These are phyloP conservation scores for Mongoloraphidia duomilia DNA, from an alignment of 2,888 invertebrate genomes.

Conservation along the genomic window DNA sequence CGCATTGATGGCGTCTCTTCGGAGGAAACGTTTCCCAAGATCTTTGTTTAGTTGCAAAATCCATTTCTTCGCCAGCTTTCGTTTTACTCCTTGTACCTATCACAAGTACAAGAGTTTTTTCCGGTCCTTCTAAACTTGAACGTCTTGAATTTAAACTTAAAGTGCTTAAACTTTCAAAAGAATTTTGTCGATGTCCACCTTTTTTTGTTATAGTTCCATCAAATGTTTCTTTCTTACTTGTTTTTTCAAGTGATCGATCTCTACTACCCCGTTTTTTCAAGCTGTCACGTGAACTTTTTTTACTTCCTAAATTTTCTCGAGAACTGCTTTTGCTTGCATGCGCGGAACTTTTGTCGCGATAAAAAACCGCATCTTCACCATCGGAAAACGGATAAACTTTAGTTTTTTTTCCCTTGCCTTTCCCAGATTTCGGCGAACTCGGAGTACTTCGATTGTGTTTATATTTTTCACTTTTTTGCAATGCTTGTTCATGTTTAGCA, in stretches of 20 bases:
- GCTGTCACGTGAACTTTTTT: too few species aligned
- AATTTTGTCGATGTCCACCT: constrained; percentile 24
- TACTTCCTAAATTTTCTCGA: neutral
- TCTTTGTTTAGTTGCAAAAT: constrained; percentile 40
- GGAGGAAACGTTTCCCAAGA: constrained; percentile 51
- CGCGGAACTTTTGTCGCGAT: constrained; percentile 25
- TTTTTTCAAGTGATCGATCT: neutral
- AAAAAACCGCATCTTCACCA: constrained; percentile 39
- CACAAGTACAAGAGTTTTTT: constrained; percentile 38
- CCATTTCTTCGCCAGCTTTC: constrained; percentile 7
- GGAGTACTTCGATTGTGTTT: constrained; percentile 4
- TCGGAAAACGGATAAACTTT: constrained; percentile 41
- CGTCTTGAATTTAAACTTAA: constrained; percentile 36
- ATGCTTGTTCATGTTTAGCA: too few species aligned
- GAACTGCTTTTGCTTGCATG: neutral
- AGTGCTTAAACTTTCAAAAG: constrained; percentile 40
- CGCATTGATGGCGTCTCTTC: constrained; percentile 20
- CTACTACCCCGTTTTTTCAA: too few species aligned
- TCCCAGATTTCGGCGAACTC: constrained; percentile 13
- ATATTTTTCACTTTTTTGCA: constrained; percentile 1
- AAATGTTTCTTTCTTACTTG: neutral
- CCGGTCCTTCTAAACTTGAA: constrained; percentile 34
- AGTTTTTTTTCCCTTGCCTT: constrained; percentile 18
- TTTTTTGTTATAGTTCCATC: neutral
- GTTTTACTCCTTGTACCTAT: constrained; percentile 23